phyloP scores from a whole-genome alignment of 2,113 vertebrate genomes.

The Piaya cayana region DNA sequence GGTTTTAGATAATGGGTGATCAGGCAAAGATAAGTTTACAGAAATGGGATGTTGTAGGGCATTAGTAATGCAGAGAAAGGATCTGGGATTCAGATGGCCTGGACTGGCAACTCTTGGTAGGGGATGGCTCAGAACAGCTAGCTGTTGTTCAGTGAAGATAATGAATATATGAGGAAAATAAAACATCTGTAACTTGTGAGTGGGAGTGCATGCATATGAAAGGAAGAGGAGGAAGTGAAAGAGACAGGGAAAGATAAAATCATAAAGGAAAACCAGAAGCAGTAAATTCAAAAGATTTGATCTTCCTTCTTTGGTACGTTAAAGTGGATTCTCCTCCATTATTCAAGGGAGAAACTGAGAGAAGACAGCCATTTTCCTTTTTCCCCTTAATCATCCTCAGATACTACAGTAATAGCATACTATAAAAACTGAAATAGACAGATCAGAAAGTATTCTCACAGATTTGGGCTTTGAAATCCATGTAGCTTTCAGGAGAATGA shows the following conservation, averaged over 20 bases:
- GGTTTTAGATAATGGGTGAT: neutral
- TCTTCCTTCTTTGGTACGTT: neutral
- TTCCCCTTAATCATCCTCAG: neutral
- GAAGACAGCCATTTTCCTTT: neutral
- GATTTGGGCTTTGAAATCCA: neutral
- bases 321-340: neutral
- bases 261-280: neutral
- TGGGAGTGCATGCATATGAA: neutral
- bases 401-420: neutral
- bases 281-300: neutral
- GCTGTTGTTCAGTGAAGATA: neutral
- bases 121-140: neutral
- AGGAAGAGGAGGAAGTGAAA: neutral
- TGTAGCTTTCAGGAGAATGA: neutral
- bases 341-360: neutral
- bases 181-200: neutral
- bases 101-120: neutral
- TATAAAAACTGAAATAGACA: neutral
- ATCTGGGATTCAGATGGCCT: neutral
- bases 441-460: neutral
- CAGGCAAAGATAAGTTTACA: neutral
- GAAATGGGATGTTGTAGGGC: neutral
- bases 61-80: neutral
- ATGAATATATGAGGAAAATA: neutral
- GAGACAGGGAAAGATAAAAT: neutral